Evolutionary conservation across 2,797 vertebrate genomes (phyloP).

Genomic region (Neosalanx taihuensis): DNA sequence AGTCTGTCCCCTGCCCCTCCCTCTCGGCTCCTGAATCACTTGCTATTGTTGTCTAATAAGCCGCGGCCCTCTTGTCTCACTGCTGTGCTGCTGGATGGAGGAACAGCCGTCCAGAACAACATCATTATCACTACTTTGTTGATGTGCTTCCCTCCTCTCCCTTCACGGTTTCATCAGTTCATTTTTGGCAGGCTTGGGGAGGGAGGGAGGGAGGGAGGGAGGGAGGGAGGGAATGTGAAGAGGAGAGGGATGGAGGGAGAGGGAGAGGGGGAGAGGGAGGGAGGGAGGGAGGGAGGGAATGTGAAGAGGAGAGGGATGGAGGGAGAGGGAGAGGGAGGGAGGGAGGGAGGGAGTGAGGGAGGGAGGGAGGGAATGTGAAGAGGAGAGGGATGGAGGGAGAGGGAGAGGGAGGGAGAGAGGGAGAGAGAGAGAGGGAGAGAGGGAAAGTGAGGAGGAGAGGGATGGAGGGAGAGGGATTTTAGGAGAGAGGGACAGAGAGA

Average conservation of each 20-base stretch:
- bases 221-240: slow-evolving; percentile 32
- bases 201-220: slow-evolving; percentile 43
- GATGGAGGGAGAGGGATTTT: too few relatives aligned
- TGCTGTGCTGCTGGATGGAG: slow-evolving; percentile 62
- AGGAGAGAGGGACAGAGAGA: too few relatives aligned
- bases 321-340: not conserved
- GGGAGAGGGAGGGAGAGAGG: too few relatives aligned
- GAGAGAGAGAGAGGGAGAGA: slow-evolving; percentile 55
- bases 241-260: not conserved
- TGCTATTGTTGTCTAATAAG: slow-evolving; percentile 72
- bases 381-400: too few relatives aligned
- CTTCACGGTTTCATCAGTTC: slow-evolving; percentile 63
- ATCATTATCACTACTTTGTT: slow-evolving; percentile 73
- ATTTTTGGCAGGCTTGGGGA: slow-evolving; percentile 57
- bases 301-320: too few relatives aligned
- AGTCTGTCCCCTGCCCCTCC: slow-evolving; percentile 53
- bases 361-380: too few relatives aligned
- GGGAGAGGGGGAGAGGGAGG: not conserved
- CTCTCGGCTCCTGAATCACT: slow-evolving; percentile 52
- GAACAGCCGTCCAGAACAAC: slow-evolving; percentile 70
- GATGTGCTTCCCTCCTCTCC: slow-evolving; percentile 52
- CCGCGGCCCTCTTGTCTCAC: slow-evolving; percentile 53
- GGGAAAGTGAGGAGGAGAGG: too few relatives aligned
- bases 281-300: too few relatives aligned
- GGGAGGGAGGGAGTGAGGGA: slow-evolving; percentile 15